Evolutionary conservation across 1,140 invertebrate species (phyloP), one percentile per base, ranked within the genome.

Genomic region (Drosophila bocqueti): DNA sequence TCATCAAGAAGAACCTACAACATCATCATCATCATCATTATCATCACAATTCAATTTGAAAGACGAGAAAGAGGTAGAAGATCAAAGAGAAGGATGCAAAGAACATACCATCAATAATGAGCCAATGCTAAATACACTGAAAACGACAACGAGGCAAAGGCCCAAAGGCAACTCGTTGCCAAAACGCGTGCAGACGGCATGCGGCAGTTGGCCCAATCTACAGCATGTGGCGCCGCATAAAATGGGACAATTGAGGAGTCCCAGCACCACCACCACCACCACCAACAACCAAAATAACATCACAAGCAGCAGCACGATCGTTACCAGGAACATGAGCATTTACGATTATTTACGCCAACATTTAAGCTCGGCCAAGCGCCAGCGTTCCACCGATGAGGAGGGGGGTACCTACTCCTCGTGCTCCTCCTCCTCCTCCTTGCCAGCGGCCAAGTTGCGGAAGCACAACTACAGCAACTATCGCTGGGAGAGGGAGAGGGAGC

Each of bases 141-240:
- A 63, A 65, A 45, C 58, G 54, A 64, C 63, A 61, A 74, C 49
- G 40, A 46, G 29, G 43, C 36, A 18, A 16, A 29, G 63, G 63
- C 54, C 59, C 21, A 24, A 36, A 11, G 60, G 26, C 43, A 67
- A 29, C 34, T 73, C 68, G 61, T 76, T 60, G 50, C 79, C 83
- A 84, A 90, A 63, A 54, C 69, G 87, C 82, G 64, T 81, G 72
- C 81, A 87, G 72, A 55, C 34, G 63, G 78, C 68, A 69, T 77
- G 81, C 77, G 79, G 75, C 71, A 77, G 76, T 78, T 87, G 82
- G 82, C 75, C 68, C 29, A 83, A 92, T 83, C 60, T 90, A 77
- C 91, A 91, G 79, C 82, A 86, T 72, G 91, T 91, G 78, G 78
- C 80, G 77, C 81, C 79, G 63, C 74, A 90, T 79, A 61, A 72